phyloP scores from a whole-genome alignment of 2,888 invertebrate species.

The Dendrolimus pini region DNA sequence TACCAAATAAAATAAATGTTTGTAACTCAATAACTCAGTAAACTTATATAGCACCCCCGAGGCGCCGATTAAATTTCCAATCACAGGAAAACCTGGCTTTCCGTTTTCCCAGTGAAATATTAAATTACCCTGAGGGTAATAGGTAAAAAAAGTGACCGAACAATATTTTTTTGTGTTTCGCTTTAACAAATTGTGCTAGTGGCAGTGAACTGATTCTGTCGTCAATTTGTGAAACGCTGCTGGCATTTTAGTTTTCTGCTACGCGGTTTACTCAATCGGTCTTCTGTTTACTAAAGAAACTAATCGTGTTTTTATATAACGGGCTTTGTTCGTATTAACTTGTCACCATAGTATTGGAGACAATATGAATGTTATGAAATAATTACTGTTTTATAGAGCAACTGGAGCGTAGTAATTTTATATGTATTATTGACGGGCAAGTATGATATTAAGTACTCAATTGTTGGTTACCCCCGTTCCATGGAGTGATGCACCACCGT shows the following conservation, averaged over 20 bases:
- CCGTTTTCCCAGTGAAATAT: background rate
- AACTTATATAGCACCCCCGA: background rate
- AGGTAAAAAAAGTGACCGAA: background rate
- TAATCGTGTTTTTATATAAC: no score
- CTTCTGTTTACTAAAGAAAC: no score
- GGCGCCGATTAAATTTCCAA: conserved; percentile 1
- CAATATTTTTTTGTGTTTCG: background rate
- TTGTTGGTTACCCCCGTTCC: no score
- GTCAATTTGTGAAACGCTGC: background rate
- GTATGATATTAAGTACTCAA: no score
- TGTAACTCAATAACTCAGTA: background rate
- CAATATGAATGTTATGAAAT: no score
- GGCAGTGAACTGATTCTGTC: background rate
- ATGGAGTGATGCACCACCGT: no score
- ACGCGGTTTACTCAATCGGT: no score
- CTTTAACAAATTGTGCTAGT: background rate
- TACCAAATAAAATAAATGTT: background rate
- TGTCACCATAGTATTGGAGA: no score
- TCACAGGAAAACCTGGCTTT: background rate
- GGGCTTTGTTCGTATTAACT: no score
- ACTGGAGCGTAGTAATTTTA: no score
- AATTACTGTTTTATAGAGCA: no score
- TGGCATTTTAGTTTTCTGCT: background rate
- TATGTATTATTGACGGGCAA: no score
- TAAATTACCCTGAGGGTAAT: background rate